Evolutionary conservation across 2,797 vertebrate genomes (phyloP), one percentile per base, ranked within the genome.

Genomic region (Eidolon dupreanum): DNA sequence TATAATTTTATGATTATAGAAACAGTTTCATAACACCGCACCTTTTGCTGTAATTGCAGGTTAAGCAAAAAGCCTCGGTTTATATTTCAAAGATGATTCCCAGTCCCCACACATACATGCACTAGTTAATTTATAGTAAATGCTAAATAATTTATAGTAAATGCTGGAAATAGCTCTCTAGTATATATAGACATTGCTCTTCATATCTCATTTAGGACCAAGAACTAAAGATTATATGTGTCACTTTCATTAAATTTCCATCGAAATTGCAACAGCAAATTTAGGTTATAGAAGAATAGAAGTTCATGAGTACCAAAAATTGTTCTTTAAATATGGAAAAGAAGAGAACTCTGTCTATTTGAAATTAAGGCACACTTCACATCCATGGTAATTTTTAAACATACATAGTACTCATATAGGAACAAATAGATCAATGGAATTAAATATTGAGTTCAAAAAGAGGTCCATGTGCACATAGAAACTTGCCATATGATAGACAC

Each of bases 41-140:
- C 19, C 38, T 86, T 79, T 81, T 74, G 51, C 55, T 74, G 5
- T 61, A 86, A 68, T 70, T 81, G 10, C 20, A 93, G n/a, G 17
- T 66, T 81, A 59, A 43, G 49, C 59, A 78, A 93, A 90, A 89
- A 63, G 16, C 41, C 36, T 81, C 17, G 2, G 31, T 85, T 73
- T 74, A 41, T 79, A n/a, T 90, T 90, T 79, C 66, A 81, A 93
- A 90, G 31, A n/a, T 79, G 65, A 61, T 85, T 17, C 33, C 28
- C 33, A 68, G 57, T 66, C 22, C 46, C 41, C 74, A 66, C 51
- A 31, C 10, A 36, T 43, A 85, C 66, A 86, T 51, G 49, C 31
- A 74, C n/a, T 74, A 59, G 90, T 79, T 51, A 59, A 46, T 81
- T 74, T 73, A 7, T 65, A 78, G 46, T 57, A 84, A 78, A 57